Conservation (phyloP, 37 sponge, comb jelly and placozoan species). For the Chondrosia reniformis region DNA sequence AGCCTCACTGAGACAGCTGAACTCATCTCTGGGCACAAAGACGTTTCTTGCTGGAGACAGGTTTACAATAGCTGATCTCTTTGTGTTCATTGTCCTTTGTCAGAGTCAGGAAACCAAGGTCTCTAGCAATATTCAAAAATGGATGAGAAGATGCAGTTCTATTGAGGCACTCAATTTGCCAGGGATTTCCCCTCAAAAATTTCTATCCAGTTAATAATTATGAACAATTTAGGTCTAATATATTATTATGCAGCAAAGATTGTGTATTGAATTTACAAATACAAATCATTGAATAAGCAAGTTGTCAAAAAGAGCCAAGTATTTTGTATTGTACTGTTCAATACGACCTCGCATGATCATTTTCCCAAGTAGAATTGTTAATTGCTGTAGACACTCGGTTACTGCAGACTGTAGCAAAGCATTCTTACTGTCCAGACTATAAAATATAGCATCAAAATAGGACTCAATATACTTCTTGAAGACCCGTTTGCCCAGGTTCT, state of each 20-base stretch:
- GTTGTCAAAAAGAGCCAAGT: not conserved
- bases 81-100: constrained; percentile 36
- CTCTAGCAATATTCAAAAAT: constrained; percentile 53
- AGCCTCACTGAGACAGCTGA: constrained; percentile 45
- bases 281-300: too few relatives aligned
- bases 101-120: constrained; percentile 30
- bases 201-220: not conserved
- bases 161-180: not conserved
- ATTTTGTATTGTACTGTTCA: constrained; percentile 46
- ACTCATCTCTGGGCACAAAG: constrained; percentile 51
- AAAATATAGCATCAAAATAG: constrained; percentile 58
- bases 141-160: constrained; percentile 42
- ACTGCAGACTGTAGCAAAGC: constrained; percentile 23
- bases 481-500: constrained; percentile 44
- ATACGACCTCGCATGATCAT: constrained; percentile 65
- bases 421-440: constrained; percentile 28
- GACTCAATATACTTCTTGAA: constrained; percentile 52
- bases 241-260: too few relatives aligned
- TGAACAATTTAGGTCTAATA: not conserved
- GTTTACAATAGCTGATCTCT: constrained; percentile 60
- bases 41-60: constrained; percentile 43
- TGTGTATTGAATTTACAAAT: too few relatives aligned
- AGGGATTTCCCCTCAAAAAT: not conserved
- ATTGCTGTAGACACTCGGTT: constrained; percentile 28
- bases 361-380: constrained; percentile 36